A percentile compares a stretch with the other conserved stretches of the same genome.
Evolutionary conservation across 2,797 vertebrate species (phyloP).

Genomic region (Eleutherodactylus coqui): DNA sequence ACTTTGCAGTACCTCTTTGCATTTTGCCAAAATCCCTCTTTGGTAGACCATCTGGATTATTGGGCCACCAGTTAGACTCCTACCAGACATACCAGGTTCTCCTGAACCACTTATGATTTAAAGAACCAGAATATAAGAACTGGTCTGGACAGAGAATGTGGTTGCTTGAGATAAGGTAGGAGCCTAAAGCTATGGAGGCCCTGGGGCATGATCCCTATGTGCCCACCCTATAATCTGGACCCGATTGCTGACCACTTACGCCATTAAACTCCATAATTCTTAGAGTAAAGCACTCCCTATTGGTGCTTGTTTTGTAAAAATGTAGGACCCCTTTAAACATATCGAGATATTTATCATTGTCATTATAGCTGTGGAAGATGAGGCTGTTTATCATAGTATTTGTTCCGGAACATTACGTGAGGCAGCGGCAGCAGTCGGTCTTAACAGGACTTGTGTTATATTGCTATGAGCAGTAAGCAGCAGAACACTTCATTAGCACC

Average conservation of each 20-base stretch:
- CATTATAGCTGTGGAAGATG: neutral
- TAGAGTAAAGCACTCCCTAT: neutral
- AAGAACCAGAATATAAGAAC: too few species aligned
- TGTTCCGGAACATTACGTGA: constrained; percentile 17
- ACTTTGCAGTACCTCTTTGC: too few species aligned
- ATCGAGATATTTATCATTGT: neutral
- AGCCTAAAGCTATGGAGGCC: too few species aligned
- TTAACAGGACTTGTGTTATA: constrained; percentile 10
- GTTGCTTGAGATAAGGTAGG: neutral
- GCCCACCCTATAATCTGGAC: neutral
- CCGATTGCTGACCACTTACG: neutral
- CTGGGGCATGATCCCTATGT: neutral
- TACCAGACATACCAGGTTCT: neutral
- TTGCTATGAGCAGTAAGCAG: neutral
- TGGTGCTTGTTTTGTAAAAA: neutral
- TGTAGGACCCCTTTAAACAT: too few species aligned
- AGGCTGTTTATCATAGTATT: constrained; percentile 3
- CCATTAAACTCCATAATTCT: neutral
- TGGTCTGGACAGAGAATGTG: neutral
- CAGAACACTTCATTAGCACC: constrained; percentile 6
- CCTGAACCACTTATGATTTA: too few species aligned
- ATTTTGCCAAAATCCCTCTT: too few species aligned
- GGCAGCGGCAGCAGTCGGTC: neutral
- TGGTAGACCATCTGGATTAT: too few species aligned
- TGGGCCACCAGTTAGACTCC: too few species aligned